These are phyloP conservation scores for Aphaenogaster floridana DNA, from an alignment of 1,140 invertebrate species.

Conservation along the genomic window DNA sequence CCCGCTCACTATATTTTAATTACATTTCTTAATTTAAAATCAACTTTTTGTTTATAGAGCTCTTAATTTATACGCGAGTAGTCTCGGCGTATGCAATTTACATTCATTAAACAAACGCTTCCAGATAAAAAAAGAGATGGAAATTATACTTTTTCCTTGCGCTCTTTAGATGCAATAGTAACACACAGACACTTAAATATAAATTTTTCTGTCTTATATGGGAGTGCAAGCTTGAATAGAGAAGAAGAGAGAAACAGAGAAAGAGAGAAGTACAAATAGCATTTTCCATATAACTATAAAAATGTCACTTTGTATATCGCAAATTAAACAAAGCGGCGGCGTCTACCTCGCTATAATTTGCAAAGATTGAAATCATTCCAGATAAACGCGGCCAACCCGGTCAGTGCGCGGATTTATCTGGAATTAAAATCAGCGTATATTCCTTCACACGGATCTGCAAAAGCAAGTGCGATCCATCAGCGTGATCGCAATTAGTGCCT, in stretches of 20 bases:
- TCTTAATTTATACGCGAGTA: slow-evolving; percentile 17
- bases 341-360: neutral
- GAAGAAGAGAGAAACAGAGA: neutral
- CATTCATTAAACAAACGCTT: neutral
- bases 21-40: slow-evolving; percentile 44
- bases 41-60: slow-evolving; percentile 6
- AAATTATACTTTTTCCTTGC: neutral
- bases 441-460: slow-evolving; percentile 24
- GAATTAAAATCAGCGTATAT: slow-evolving; percentile 62
- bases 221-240: no score
- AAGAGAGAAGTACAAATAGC: neutral
- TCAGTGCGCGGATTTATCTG: slow-evolving; percentile 46
- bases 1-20: slow-evolving; percentile 27
- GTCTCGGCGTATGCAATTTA: neutral
- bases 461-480: slow-evolving; percentile 60
- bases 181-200: neutral
- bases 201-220: neutral
- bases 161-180: neutral
- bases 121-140: neutral
- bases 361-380: slow-evolving; percentile 35
- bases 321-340: slow-evolving; percentile 2
- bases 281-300: neutral
- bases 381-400: neutral
- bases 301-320: neutral
- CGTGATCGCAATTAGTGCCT: slow-evolving; percentile 54